Conservation (phyloP, 2,888 invertebrate species). For the Diploptera punctata region DNA sequence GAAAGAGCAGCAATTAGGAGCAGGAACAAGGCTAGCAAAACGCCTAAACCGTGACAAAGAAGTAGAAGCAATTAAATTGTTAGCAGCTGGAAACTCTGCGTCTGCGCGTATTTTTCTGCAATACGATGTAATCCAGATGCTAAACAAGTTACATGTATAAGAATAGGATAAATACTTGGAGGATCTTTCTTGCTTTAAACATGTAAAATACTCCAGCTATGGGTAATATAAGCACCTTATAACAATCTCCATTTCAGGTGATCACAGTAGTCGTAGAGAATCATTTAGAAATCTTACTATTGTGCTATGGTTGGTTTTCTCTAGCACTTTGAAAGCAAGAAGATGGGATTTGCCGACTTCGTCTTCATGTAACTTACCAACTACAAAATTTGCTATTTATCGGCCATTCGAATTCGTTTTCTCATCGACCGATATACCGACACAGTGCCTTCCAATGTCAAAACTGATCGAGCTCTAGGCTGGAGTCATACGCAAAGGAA, state of each 20-base stretch:
- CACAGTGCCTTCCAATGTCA: too few relatives aligned
- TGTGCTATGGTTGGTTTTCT: not conserved
- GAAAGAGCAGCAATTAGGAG: too few relatives aligned
- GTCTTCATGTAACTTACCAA: not conserved
- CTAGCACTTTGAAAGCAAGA: not conserved
- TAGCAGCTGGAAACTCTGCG: not conserved
- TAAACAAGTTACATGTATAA: not conserved
- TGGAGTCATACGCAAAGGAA: too few relatives aligned
- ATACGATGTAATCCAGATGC: not conserved
- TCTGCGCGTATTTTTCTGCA: not conserved
- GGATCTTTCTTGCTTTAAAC: not conserved
- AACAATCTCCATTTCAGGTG: not conserved
- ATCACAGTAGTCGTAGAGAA: not conserved
- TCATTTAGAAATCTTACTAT: not conserved
- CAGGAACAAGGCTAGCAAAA: too few relatives aligned
- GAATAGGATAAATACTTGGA: not conserved
- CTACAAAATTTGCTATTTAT: constrained; percentile 11
- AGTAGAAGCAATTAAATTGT: constrained; percentile 4
- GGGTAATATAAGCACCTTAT: not conserved
- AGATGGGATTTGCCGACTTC: not conserved
- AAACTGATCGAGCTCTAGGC: too few relatives aligned
- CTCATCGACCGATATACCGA: too few relatives aligned
- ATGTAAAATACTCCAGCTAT: not conserved
- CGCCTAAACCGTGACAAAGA: too few relatives aligned
- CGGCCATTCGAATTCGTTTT: too few relatives aligned